Evolutionary conservation across 1,140 invertebrate genomes (phyloP).

Genomic region (Paraescarpia echinospica): DNA sequence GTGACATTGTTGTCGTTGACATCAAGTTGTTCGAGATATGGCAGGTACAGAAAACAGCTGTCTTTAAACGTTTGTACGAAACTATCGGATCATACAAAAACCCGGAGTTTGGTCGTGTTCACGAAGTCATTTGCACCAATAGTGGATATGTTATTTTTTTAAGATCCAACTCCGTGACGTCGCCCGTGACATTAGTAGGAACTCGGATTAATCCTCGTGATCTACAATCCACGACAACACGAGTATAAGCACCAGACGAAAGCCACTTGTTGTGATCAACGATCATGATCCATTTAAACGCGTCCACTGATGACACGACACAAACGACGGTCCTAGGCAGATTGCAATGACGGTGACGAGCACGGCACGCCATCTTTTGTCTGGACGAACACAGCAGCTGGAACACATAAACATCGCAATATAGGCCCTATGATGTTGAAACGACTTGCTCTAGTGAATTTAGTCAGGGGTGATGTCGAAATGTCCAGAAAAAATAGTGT

Average conservation of each 20-base stretch:
- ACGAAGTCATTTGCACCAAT: neutral
- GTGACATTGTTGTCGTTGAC: neutral
- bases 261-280: neutral
- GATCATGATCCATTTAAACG: neutral
- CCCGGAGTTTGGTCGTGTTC: neutral
- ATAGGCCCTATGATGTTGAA: no score
- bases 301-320: neutral
- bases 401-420: neutral
- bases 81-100: neutral
- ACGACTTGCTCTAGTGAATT: no score
- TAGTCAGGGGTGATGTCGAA: no score
- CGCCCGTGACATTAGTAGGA: neutral
- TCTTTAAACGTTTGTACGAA: neutral
- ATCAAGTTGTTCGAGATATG: neutral
- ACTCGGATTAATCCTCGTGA: neutral
- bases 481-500: no score
- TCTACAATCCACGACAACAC: neutral
- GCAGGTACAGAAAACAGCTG: neutral
- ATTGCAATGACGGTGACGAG: neutral
- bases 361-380: neutral
- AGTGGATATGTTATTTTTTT: neutral
- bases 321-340: neutral
- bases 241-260: neutral
- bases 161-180: neutral
- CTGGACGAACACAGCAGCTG: neutral